These are phyloP conservation scores for Calliopum simillimum DNA, from an alignment of 2,888 invertebrate species.

Conservation along the genomic window DNA sequence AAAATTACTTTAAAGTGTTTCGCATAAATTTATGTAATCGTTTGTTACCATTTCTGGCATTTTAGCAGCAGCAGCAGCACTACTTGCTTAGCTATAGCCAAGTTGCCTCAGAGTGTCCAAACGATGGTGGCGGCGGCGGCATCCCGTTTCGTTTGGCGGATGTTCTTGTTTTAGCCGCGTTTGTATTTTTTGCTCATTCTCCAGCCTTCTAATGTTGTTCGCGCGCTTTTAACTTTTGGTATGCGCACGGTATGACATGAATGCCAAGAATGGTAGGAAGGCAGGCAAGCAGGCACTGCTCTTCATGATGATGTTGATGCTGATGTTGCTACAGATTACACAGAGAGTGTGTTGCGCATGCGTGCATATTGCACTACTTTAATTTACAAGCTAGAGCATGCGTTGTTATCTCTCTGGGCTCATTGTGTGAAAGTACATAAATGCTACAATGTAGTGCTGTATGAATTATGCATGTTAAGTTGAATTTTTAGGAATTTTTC, in stretches of 20 bases:
- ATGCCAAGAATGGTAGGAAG: not conserved
- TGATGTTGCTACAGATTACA: not conserved
- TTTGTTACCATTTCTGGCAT: conserved; percentile 61
- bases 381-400: not conserved
- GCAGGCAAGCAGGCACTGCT: no score
- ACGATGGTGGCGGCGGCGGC: not conserved
- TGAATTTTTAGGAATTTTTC: no score
- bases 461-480: no score
- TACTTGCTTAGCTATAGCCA: not conserved
- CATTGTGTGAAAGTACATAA: no score
- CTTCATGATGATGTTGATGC: not conserved
- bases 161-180: no score
- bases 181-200: no score
- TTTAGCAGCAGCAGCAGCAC: conserved; percentile 40
- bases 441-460: no score
- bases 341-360: conserved; percentile 20
- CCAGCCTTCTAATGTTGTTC: no score
- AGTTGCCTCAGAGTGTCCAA: not conserved
- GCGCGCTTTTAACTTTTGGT: no score
- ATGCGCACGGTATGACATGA: conserved; percentile 3
- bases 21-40: conserved; percentile 65
- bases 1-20: conserved; percentile 64
- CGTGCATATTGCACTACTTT: conserved; percentile 18
- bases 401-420: no score
- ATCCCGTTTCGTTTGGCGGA: no score